phyloP scores from a whole-genome alignment of 2,888 invertebrate genomes.

The Temnothorax ravouxi region DNA sequence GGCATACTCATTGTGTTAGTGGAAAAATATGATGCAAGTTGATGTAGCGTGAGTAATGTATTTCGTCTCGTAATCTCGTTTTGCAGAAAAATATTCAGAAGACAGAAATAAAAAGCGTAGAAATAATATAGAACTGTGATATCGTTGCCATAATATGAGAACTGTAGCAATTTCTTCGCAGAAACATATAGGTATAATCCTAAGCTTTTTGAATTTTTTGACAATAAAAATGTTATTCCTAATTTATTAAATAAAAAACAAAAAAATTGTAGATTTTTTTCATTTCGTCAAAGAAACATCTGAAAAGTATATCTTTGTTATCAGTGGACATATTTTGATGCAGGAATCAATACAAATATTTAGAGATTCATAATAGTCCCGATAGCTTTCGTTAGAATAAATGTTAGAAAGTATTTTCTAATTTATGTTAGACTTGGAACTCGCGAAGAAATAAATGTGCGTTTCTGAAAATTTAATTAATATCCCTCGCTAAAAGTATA shows the following conservation, averaged over 20 bases:
- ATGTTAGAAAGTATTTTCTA: background rate
- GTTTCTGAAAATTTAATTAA: slow-evolving; percentile 31
- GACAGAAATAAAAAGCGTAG: background rate
- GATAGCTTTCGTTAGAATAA: background rate
- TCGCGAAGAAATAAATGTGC: background rate
- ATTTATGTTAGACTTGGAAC: background rate
- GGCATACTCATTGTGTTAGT: background rate
- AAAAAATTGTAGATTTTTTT: background rate
- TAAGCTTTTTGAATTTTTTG: background rate
- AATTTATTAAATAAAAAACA: background rate
- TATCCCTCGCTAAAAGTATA: slow-evolving; percentile 1
- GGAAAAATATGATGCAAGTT: slow-evolving; percentile 31
- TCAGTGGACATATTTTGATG: background rate
- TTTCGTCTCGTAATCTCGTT: slow-evolving; percentile 21
- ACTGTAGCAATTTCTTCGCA: background rate
- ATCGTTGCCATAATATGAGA: slow-evolving; percentile 1
- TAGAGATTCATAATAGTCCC: background rate
- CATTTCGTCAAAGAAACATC: background rate
- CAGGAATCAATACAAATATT: background rate
- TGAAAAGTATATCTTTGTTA: background rate
- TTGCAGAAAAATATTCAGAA: background rate
- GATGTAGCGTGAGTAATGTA: slow-evolving; percentile 20
- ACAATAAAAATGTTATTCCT: background rate
- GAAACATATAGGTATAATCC: background rate
- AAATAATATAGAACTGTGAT: background rate